A percentile compares a stretch with the other conserved stretches of the same genome.
These are phyloP conservation scores for Pipra filicauda DNA, from an alignment of 2,113 vertebrate species.

Conservation along the genomic window DNA sequence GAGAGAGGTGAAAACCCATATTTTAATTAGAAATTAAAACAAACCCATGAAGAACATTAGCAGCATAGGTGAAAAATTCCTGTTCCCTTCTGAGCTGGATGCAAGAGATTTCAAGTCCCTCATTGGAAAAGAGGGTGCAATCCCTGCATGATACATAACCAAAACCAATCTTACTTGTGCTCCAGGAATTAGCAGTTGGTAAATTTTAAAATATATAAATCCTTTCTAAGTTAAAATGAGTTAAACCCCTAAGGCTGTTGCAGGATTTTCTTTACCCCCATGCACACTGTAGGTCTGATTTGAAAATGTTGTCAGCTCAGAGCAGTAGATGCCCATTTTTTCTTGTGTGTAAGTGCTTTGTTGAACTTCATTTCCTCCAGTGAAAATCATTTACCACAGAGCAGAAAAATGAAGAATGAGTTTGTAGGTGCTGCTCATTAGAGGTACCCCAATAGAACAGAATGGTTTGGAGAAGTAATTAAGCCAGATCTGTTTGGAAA, in stretches of 20 bases:
- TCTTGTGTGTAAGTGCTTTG: neutral
- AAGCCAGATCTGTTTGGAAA: neutral
- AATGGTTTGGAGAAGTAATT: neutral
- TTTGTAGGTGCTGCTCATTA: neutral
- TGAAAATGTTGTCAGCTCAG: neutral
- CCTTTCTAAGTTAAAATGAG: neutral
- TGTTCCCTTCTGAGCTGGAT: too few relatives aligned
- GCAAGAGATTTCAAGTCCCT: too few relatives aligned
- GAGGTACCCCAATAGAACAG: neutral
- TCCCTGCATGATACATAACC: too few relatives aligned
- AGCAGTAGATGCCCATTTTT: neutral
- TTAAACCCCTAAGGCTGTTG: neutral
- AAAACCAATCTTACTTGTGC: too few relatives aligned
- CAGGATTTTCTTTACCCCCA: neutral
- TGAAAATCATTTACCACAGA: neutral
- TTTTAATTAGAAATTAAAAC: too few relatives aligned
- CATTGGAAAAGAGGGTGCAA: too few relatives aligned
- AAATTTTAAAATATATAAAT: neutral
- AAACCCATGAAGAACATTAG: too few relatives aligned
- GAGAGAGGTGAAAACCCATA: too few relatives aligned
- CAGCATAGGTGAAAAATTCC: too few relatives aligned
- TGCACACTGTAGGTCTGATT: neutral
- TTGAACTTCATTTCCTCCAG: neutral
- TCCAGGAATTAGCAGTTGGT: too few relatives aligned
- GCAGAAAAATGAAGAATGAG: neutral